Base-by-base conservation (phyloP, 2,113 vertebrate species). In the Chunga burmeisteri region DNA sequence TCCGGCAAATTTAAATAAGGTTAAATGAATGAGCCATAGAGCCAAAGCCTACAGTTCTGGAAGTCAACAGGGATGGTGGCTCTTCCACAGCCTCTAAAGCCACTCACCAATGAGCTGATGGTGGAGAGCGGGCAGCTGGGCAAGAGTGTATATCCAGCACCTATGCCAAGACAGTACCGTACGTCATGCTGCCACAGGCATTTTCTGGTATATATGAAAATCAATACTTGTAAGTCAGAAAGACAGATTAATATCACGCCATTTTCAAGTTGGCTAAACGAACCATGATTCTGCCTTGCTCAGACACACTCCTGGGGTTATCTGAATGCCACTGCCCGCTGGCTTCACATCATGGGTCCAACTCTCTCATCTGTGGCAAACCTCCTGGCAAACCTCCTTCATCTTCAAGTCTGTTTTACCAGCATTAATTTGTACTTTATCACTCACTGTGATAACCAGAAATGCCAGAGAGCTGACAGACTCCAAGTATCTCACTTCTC, bases 291-390 rank as follows among this genome's bases (percentile, higher is more conserved):
- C 30, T 89, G 82, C 23, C 70, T 42, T 27, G 22, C 61, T 13
- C 20, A 36, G 71, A 61, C 29, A n/a, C 53, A 18, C 40, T 81
- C 74, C 62, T 25, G 38, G 26, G 27, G 52, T n/a, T 30, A 42
- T 11, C 42, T 16, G 25, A 85, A 47, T 2, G 27, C 56, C 49
- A 6, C 44, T 80, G 81, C 10, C 70, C 12, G 0, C 1, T 13
- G 59, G 47, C 73, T 68, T 26, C 50, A n/a, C 1, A 0, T 9
- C 6, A 5, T 0, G 1, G 11, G 10, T 27, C 38, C 38, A 42
- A 16, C 40, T 11, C 36, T 38, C 17, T 7, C 10, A 1, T 8
- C 73, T 55, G 52, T 1, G 2, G 70, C 65, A 93, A 81, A 75
- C 11, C 71, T 67, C 44, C 44, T 4, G 66, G 66, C 65, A 78